phyloP scores from a whole-genome alignment of 1,140 invertebrate genomes.

The Archegozetes longisetosus region DNA sequence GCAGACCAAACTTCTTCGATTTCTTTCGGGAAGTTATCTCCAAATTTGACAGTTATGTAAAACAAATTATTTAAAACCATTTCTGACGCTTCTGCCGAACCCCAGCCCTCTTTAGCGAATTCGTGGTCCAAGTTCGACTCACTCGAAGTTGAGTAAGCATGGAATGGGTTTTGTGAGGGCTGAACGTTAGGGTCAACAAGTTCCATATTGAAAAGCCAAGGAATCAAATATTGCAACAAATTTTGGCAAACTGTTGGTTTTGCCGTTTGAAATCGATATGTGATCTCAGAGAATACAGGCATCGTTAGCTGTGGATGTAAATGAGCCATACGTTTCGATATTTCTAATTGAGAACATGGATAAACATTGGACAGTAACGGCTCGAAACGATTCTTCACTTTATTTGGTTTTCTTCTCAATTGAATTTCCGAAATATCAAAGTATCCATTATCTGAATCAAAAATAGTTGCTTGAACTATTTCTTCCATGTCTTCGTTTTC shows the following conservation, averaged over 20 bases:
- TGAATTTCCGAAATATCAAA: neutral
- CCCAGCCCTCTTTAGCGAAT: slow-evolving; percentile 58
- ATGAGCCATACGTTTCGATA: slow-evolving; percentile 77
- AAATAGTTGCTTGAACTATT: neutral
- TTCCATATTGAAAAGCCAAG: slow-evolving; percentile 98
- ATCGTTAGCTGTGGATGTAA: slow-evolving; percentile 92
- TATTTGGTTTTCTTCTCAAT: neutral
- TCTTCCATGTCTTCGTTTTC: neutral
- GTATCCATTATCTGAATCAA: neutral
- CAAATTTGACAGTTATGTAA: slow-evolving; percentile 94
- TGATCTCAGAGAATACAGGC: slow-evolving; percentile 99
- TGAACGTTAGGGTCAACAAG: slow-evolving; percentile 80
- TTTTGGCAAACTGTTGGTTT: slow-evolving; percentile 70
- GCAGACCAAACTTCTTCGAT: slow-evolving; percentile 90
- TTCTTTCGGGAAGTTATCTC: slow-evolving; percentile 84
- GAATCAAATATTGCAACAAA: slow-evolving; percentile 76
- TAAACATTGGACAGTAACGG: slow-evolving; percentile 32
- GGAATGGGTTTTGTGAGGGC: slow-evolving; percentile 44
- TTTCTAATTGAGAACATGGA: slow-evolving; percentile 74
- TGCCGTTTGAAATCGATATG: slow-evolving; percentile 87
- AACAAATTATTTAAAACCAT: slow-evolving; percentile 98
- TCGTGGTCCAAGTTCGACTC: neutral
- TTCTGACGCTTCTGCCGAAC: slow-evolving; percentile 95
- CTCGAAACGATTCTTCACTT: slow-evolving; percentile 2
- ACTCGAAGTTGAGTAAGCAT: slow-evolving; percentile 5